Base-by-base conservation (phyloP, 1,140 invertebrate genomes). In the Himalopsyche phryganea region DNA sequence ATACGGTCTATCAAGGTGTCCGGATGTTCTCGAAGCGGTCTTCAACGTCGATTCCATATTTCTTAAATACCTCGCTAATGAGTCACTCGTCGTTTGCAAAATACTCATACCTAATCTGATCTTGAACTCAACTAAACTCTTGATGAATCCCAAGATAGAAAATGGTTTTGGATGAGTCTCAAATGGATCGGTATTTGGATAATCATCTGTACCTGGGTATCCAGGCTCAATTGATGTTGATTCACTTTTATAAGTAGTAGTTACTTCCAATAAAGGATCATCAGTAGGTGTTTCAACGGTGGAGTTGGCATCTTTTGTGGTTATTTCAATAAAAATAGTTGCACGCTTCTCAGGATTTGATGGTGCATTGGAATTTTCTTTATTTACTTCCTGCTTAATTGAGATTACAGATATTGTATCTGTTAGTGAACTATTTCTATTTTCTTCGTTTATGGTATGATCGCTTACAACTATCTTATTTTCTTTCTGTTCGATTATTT, bases 81-180 rank as follows among this genome's bases (percentile, higher is more conserved):
- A 70, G 42, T 79, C 73, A 6, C 74, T 72, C 2, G 75, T 78
- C 7, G 66, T 72, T 65, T 77, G 74, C 20, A 79, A 55, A 61
- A 79, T 71, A 33, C 72, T 74, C 50, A 79, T 66, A 6, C 77
- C 77, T 19, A 79, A 60, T 65, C 72, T 68, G 20, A 74, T 70
- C 63, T 79, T 79, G 50, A 79, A 77, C 51, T 78, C 76, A 50
- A 79, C 66, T 5, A 79, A 50, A 33, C 71, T 68, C 61, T 72
- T 76, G 9, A 79, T 36, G 42, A 79, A 77, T 14, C 69, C 68
- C 19, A 77, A 71, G 41, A 79, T 69, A 32, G 75, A 68, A 40
- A 53, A 60, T 10, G 59, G 47, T 41, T 56, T 52, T 10, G 48
- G 47, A 36, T 33, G 20, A 20, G 32, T 6, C 23, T 67, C 66